Evolutionary conservation across 2,113 vertebrate species (phyloP).

Genomic region (Nothoprocta pentlandii): DNA sequence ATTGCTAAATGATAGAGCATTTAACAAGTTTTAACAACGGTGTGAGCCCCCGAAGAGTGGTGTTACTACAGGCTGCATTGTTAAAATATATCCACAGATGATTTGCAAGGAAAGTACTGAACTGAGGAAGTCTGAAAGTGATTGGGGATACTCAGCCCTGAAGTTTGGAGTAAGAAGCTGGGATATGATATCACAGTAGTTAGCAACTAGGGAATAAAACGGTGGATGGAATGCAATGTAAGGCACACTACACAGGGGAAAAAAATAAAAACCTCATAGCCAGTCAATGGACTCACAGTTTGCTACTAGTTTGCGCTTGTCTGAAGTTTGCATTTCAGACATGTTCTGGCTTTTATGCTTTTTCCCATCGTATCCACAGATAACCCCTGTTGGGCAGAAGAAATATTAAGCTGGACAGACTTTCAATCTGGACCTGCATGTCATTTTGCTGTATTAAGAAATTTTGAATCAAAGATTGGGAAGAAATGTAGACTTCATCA

Average conservation of each 20-base stretch:
- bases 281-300: not conserved
- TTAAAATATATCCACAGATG: not conserved
- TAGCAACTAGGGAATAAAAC: not conserved
- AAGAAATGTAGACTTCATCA: not conserved
- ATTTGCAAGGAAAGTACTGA: not conserved
- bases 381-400: not conserved
- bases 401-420: not conserved
- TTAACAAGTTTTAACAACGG: not conserved
- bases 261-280: not conserved
- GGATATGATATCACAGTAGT: not conserved
- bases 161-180: not conserved
- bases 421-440: not conserved
- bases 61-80: not conserved
- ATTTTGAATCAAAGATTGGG: not conserved
- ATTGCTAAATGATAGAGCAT: not conserved
- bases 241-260: rapidly evolving
- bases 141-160: not conserved
- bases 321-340: not conserved
- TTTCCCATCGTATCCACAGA: not conserved
- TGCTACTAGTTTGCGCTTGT: not conserved
- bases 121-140: not conserved
- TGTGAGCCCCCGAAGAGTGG: not conserved
- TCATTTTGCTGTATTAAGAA: not conserved
- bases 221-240: not conserved
- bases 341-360: not conserved